Conservation (phyloP, 1,140 invertebrate genomes). For the Drosophila arizonae region DNA sequence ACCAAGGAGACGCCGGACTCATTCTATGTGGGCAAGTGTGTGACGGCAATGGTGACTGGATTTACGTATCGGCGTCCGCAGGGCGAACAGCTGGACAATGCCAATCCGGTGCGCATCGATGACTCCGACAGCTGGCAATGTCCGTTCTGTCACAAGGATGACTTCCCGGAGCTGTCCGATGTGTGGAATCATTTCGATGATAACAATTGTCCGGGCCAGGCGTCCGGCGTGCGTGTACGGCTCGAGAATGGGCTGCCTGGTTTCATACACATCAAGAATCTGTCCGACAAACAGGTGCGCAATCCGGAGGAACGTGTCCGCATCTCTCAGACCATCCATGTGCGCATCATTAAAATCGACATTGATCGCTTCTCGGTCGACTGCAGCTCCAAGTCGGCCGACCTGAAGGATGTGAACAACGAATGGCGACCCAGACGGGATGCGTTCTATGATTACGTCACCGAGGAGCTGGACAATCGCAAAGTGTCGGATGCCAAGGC, state of each 20-base stretch:
- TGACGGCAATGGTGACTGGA: constrained; percentile 89
- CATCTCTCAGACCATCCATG: constrained; percentile 94
- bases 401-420: constrained; percentile 94
- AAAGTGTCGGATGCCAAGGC: constrained; percentile 92
- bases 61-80: constrained; percentile 95
- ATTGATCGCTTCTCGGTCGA: constrained; percentile 97
- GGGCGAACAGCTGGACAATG: constrained; percentile 96
- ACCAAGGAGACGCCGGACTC: constrained; percentile 98
- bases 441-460: constrained; percentile 95
- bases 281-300: constrained; percentile 96
- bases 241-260: constrained; percentile 97
- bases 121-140: constrained; percentile 95
- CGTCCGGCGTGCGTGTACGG: constrained; percentile 93
- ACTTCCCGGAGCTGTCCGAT: constrained; percentile 97
- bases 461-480: constrained; percentile 90
- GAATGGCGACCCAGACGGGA: constrained; percentile 96
- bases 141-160: constrained; percentile 97
- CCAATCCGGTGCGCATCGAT: constrained; percentile 96
- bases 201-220: constrained; percentile 96
- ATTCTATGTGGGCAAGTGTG: constrained; percentile 95
- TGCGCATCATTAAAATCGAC: constrained; percentile 97
- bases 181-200: constrained; percentile 99
- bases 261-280: constrained; percentile 97
- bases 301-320: constrained; percentile 96
- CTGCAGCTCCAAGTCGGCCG: constrained; percentile 96